Base-by-base conservation (phyloP, 2,797 vertebrate species). In the Poeciliopsis infans region DNA sequence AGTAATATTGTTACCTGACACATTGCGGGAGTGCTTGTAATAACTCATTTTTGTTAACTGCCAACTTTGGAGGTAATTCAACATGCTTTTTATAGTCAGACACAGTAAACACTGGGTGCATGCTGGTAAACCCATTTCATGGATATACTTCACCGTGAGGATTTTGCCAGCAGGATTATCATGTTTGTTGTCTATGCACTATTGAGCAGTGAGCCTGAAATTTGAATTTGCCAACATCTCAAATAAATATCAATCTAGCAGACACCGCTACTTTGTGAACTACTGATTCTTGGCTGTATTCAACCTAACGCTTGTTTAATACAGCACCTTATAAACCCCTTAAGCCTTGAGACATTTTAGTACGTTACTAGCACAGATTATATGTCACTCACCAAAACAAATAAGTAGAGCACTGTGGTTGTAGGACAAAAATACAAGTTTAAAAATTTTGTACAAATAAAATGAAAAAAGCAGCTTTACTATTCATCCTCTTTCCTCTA, bases 31-130 rank as follows among this genome's bases (percentile, higher is more conserved):
- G 68, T 80, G 80, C 87, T 94, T 88, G 88, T 93, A 91, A 90
- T 89, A 73, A 89, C 91, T 86, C 90, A 86, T 91, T 83, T 87
- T 90, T 84, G 85, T 83, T 87, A 72, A 77, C 75, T 85, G 91
- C 89, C 91, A 87, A 91, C 87, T 87, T 90, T 86, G 91, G 80
- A 91, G 85, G 85, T 92, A 90, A 90, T 86, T 91, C 82, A 87
- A 81, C 70, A 86, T 86, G 82, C 84, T 57, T 85, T 89, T 90
- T 85, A 64, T 74, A 59, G 75, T 88, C 74, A 78, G 74, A 85
- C 69, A 51, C 82, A 78, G 86, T 80, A 74, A 79, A 83, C 49
- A 47, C 68, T 69, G 76, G 75, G 79, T 85, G 84, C 77, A 72
- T 79, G 77, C 81, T 86, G 88, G 66, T 89, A 92, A 92, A 86